phyloP scores from a whole-genome alignment of 1,140 invertebrate genomes.

The Popillia japonica region DNA sequence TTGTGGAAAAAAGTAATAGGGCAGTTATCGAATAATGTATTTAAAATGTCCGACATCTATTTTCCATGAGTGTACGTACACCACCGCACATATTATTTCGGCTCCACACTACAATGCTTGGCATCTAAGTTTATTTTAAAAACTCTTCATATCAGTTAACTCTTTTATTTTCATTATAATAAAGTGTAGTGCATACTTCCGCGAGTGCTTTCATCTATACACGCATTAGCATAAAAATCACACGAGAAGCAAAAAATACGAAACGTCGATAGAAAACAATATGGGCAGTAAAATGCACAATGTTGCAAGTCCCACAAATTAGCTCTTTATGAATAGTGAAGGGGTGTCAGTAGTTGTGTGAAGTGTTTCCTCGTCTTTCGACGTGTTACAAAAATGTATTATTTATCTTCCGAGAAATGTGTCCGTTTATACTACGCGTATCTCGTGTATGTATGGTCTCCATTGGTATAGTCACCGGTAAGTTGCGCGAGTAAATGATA shows the following conservation, averaged over 20 bases:
- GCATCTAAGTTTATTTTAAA: too few species aligned
- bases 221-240: neutral
- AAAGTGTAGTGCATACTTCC: too few species aligned
- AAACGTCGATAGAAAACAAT: slow-evolving; percentile 4
- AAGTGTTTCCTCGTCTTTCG: neutral
- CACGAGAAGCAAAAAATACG: neutral
- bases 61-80: too few species aligned
- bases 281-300: neutral
- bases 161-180: too few species aligned
- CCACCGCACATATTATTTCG: too few species aligned
- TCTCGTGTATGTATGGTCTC: neutral
- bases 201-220: neutral
- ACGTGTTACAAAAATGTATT: neutral
- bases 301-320: neutral
- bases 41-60: too few species aligned
- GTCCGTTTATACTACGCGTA: neutral
- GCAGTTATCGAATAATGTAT: too few species aligned
- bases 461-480: neutral
- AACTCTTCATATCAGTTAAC: too few species aligned
- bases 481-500: neutral
- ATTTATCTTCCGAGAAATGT: neutral
- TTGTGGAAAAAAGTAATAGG: too few species aligned
- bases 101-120: too few species aligned
- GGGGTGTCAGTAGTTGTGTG: slow-evolving; percentile 7
- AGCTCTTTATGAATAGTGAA: neutral